A percentile compares a stretch with the other conserved stretches of the same genome.
Evolutionary conservation across 1,140 invertebrate species (phyloP).

Genomic region (Megathymus violae): DNA sequence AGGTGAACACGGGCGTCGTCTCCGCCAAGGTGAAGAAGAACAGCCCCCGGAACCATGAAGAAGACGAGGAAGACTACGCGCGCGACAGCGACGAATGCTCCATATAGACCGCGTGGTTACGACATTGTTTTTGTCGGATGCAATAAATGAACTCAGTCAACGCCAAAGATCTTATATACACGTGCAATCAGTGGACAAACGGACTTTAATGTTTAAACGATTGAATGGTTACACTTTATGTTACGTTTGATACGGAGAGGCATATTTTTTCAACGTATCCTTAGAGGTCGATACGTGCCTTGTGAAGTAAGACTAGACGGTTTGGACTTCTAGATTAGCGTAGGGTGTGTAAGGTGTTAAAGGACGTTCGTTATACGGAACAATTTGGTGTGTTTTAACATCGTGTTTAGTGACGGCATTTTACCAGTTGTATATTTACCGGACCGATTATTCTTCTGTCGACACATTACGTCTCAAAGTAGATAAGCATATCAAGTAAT

Average conservation of each 20-base stretch:
- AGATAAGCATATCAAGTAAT: slow-evolving; percentile 53
- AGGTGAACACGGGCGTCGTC: slow-evolving; percentile 75
- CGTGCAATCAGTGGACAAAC: slow-evolving; percentile 52
- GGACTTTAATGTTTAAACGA: slow-evolving; percentile 22
- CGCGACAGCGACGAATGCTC: slow-evolving; percentile 86
- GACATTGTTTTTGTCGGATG: slow-evolving; percentile 41
- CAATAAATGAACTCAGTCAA: slow-evolving; percentile 48
- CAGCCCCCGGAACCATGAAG: slow-evolving; percentile 42
- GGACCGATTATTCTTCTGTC: slow-evolving; percentile 36
- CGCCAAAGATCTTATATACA: slow-evolving; percentile 62
- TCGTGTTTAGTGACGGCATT: slow-evolving; percentile 70
- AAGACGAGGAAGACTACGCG: slow-evolving; percentile 84
- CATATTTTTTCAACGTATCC: slow-evolving; percentile 79
- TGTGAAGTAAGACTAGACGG: slow-evolving; percentile 55
- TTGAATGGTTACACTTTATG: slow-evolving; percentile 24
- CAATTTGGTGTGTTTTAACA: slow-evolving; percentile 59
- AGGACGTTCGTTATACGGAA: slow-evolving; percentile 20
- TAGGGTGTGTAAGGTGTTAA: slow-evolving; percentile 43
- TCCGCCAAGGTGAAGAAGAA: slow-evolving; percentile 65
- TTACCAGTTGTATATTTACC: slow-evolving; percentile 57
- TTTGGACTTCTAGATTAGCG: slow-evolving; percentile 41
- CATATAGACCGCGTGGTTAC: slow-evolving; percentile 63
- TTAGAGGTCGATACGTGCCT: slow-evolving; percentile 72
- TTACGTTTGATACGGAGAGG: slow-evolving; percentile 54
- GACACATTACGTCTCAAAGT: slow-evolving; percentile 45